Base-by-base conservation (phyloP, 2,797 vertebrate species). In the Peromyscus nudipes region DNA sequence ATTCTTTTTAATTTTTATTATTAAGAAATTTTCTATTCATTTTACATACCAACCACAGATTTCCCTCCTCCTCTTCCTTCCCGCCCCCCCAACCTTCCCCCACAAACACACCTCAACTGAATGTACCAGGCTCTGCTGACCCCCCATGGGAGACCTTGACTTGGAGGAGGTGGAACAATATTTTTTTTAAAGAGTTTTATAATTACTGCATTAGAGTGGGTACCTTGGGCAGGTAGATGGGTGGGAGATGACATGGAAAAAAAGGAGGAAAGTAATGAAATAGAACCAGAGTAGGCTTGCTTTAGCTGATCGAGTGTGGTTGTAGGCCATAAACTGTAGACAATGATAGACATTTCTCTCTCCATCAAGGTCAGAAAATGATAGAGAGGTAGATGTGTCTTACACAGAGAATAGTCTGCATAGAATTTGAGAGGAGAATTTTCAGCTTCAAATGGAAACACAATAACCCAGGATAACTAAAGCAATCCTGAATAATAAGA, bases 211-310 rank as follows among this genome's bases (percentile, higher is more conserved):
- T 69, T 46, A 60, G 49, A 87, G 62, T 31, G 19, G 19, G 52
- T 55, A 21, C 12, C 46, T 71, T 91, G 25, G 46, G 19, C 23
- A 60, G 12, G 19, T 23, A 60, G 13, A 14, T 46, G 55, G 55
- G n/a, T 34, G 34, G 77, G 29, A 89, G 29, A 67, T 77, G 89
- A 57, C 43, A 77, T 21, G 80, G 8, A 6, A 37, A 76, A 46
- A 71, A 92, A n/a, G 16, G 37, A 86, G 75, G 71, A 86, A 94
- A 76, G 92, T 52, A 49, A 65, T 67, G 76, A 57, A 81, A 43
- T 46, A 27, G 89, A 85, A 64, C 14, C 43, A 92, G 17, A 90
- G 21, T 77, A 21, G 27, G 62, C 43, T 69, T 46, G 43, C 43
- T 40, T 64, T 62, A 37, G 34, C 25, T 27, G 27, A 65, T 29